phyloP scores from a whole-genome alignment of 2,113 vertebrate genomes.

The Mirounga angustirostris region DNA sequence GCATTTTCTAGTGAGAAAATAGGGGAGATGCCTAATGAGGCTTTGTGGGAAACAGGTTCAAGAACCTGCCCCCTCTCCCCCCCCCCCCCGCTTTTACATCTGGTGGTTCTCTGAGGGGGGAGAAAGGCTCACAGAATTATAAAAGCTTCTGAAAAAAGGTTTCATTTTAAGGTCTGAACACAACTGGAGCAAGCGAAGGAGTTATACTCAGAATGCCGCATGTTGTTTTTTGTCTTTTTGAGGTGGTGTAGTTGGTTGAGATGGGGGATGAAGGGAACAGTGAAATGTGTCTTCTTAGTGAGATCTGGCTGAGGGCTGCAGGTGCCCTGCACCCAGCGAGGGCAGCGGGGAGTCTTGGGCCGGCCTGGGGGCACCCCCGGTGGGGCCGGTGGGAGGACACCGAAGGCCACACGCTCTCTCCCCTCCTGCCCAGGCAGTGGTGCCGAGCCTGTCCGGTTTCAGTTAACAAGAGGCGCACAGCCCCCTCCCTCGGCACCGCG shows the following conservation, averaged over 20 bases:
- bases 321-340: rapidly evolving
- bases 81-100: background rate
- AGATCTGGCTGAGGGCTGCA: background rate
- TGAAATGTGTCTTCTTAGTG: background rate
- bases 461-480: constrained; percentile 62
- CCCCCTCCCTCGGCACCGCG: constrained; percentile 41
- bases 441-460: constrained; percentile 11
- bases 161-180: background rate
- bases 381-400: background rate
- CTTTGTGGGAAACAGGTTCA: background rate
- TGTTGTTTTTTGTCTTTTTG: background rate
- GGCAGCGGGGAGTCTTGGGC: background rate
- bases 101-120: background rate
- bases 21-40: rapidly evolving
- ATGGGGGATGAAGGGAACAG: background rate
- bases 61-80: background rate
- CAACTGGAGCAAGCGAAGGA: background rate
- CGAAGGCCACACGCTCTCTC: rapidly evolving
- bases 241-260: too few species aligned
- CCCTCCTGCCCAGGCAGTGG: background rate
- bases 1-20: background rate
- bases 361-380: background rate
- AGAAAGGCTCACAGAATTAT: background rate
- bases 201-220: background rate
- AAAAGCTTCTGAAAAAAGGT: background rate